phyloP scores from a whole-genome alignment of 2,113 vertebrate genomes.

The Hypocryptadius cinnamomeus region DNA sequence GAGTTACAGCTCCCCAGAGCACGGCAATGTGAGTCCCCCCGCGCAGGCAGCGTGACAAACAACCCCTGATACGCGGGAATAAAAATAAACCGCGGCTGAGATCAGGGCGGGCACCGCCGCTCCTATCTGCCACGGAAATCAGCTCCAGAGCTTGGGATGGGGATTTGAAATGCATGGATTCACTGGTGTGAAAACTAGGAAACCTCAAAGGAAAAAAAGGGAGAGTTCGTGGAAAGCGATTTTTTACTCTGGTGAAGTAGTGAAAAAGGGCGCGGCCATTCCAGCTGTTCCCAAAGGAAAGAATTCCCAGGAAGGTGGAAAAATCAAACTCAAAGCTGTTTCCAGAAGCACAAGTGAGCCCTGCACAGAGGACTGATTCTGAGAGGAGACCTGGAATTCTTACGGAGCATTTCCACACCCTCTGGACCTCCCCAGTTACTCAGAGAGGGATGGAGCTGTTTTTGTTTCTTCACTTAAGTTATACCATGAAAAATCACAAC shows the following conservation, averaged over 20 bases:
- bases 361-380: neutral
- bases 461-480: neutral
- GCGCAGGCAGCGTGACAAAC: slow-evolving; percentile 47
- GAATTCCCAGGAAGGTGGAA: neutral
- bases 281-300: neutral
- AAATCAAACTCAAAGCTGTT: neutral
- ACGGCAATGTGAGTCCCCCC: neutral
- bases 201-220: neutral
- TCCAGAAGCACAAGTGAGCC: neutral
- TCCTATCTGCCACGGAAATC: slow-evolving; percentile 27
- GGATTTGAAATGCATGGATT: neutral
- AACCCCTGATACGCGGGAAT: neutral
- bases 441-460: neutral
- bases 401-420: neutral
- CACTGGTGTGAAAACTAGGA: neutral
- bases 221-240: neutral
- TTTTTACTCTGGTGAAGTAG: neutral
- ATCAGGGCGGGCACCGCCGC: neutral
- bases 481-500: neutral
- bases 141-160: neutral
- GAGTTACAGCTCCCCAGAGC: slow-evolving; percentile 42
- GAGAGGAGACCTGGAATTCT: neutral
- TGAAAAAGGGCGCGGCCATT: neutral
- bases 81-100: slow-evolving; percentile 39
- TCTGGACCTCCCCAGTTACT: neutral